Evolutionary conservation across 1,140 invertebrate species (phyloP).

Genomic region (Drosophila melanogaster): Release_6_plus_ISO1_MT NT_033779.5:15226501-15227000

Average conservation of each 20-base stretch:
- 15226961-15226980: neutral
- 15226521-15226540: slow-evolving; percentile 8
- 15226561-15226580: slow-evolving; percentile 21
- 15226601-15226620: slow-evolving; percentile 74
- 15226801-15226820: slow-evolving; percentile 33
- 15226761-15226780: slow-evolving; percentile 43
- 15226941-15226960: neutral
- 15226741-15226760: slow-evolving; percentile 11
- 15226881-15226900: slow-evolving; percentile 33
- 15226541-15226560: slow-evolving; percentile 41
- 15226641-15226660: slow-evolving; percentile 66
- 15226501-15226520: slow-evolving; percentile 16
- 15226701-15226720: slow-evolving; percentile 69
- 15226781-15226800: slow-evolving; percentile 47
- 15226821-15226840: slow-evolving; percentile 29
- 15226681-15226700: slow-evolving; percentile 79
- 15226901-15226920: slow-evolving; percentile 40
- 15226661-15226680: slow-evolving; percentile 71
- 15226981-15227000: neutral
- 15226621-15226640: slow-evolving; percentile 48
- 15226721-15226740: slow-evolving; percentile 1
- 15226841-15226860: slow-evolving; percentile 18
- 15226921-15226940: slow-evolving; percentile 18
- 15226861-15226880: slow-evolving; percentile 49
- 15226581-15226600: slow-evolving; percentile 44